Base-by-base conservation (phyloP, 2,888 invertebrate genomes). In the Digitonthophagus gazella region DNA sequence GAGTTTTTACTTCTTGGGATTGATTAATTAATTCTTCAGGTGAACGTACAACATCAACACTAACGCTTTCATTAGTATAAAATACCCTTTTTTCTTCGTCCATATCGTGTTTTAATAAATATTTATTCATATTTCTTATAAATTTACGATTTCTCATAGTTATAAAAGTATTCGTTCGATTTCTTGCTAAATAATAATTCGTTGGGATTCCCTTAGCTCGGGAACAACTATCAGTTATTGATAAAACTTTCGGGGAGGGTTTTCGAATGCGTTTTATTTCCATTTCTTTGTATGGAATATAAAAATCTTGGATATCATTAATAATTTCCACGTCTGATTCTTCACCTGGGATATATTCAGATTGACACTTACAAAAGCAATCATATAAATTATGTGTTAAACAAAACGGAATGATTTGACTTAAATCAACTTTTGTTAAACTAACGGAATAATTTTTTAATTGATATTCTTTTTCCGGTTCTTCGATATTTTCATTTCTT, bases 351-450 rank as follows among this genome's bases (percentile, higher is more conserved):
- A 44, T 28, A 22, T 56, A 70, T n/a, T 65, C 16, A 2, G 67
- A 61, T 18, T 58, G 61, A 18, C 57, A 70, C 19, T 67, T 44
- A n/a, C 91, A 91, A 78, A 87, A 87, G 79, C 91, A 91, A 76
- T 87, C 87, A 75, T 91, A 90, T 64, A 88, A 78, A 74, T 86
- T 83, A 77, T 91, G 91, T 1, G 86, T 83, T 86, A 90, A 87
- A 75, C 91, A 91, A 84, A 86, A 90, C 0, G 87, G 86, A 71
- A 87, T 86, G 61, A 90, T 77, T 75, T 87, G 85, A 20, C 82
- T 76, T 71, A 83, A 76, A 65, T 77, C 69, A n/a, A 75, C 69
- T 15, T 71, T 74, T 1, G 68, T 18, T 16, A 76, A 28, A 61
- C 72, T 66, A 6, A 78, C 74, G 1, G 56, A 28, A 58, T 72